A percentile compares a stretch with the other conserved stretches of the same genome.
Conservation (phyloP, 2,797 vertebrate species). For the Lithobates pipiens region DNA sequence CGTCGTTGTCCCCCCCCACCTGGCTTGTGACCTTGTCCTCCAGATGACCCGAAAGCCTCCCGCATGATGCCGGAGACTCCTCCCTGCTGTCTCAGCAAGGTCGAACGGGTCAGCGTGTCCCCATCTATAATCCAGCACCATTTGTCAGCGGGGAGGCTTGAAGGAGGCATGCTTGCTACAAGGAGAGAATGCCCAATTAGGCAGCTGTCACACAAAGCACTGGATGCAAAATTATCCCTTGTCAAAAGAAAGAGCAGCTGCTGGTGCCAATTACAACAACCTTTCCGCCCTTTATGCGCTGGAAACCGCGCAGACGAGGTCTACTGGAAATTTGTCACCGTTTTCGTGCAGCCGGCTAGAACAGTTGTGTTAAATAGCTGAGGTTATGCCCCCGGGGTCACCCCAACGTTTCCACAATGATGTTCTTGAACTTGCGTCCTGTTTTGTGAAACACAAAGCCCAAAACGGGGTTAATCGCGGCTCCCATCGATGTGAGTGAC, state of each 20-base stretch:
- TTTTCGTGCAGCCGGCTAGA: slow-evolving; percentile 79
- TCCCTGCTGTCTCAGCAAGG: slow-evolving; percentile 93
- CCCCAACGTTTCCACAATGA: slow-evolving; percentile 53
- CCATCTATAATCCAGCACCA: slow-evolving; percentile 99
- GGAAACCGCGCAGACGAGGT: slow-evolving; percentile 81
- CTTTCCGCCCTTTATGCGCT: slow-evolving; percentile 86
- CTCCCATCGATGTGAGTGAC: not conserved
- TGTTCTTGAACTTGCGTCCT: slow-evolving; percentile 10
- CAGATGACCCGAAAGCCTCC: slow-evolving; percentile 84
- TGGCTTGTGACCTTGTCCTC: slow-evolving; percentile 94
- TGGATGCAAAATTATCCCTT: slow-evolving; percentile 95
- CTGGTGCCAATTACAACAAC: slow-evolving; percentile 88
- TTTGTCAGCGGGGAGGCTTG: slow-evolving; percentile 94
- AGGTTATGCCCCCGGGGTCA: slow-evolving; percentile 71
- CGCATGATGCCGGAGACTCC: slow-evolving; percentile 79
- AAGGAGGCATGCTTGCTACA: slow-evolving; percentile 90
- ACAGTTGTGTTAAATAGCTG: slow-evolving; percentile 79
- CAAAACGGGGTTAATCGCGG: not conserved
- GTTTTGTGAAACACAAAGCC: not conserved
- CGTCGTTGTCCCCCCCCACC: slow-evolving; percentile 83
- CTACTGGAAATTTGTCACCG: slow-evolving; percentile 77
- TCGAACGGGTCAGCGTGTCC: slow-evolving; percentile 95
- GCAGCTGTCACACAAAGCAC: slow-evolving; percentile 98
- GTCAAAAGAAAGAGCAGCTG: slow-evolving; percentile 90
- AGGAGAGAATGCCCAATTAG: slow-evolving; percentile 99